Percentiles rank a stretch among this genome's conserved stretches.
Conservation (phyloP, 2,888 invertebrate species). For the Glaucopsyche alexis region DNA sequence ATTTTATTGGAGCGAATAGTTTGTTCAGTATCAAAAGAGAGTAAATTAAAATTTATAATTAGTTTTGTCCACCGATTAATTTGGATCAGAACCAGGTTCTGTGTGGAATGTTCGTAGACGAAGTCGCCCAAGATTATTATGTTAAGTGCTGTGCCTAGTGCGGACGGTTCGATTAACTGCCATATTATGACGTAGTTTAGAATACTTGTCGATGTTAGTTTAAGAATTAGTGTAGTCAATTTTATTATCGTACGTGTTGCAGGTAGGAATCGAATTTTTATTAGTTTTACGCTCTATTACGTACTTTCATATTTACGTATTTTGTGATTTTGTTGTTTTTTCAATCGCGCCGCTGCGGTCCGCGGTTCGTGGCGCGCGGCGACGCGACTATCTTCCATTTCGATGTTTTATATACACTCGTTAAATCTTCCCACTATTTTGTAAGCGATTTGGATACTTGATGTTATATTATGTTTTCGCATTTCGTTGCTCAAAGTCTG, state of each 20-base stretch:
- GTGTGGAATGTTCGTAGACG: slow-evolving; percentile 57
- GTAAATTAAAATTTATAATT: slow-evolving; percentile 41
- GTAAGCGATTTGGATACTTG: slow-evolving; percentile 56
- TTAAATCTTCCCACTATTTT: slow-evolving; percentile 67
- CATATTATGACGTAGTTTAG: slow-evolving; percentile 79
- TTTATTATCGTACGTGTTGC: slow-evolving; percentile 67
- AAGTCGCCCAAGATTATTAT: slow-evolving; percentile 54
- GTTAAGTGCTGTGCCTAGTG: slow-evolving; percentile 65
- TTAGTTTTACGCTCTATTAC: slow-evolving; percentile 58
- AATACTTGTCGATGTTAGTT: slow-evolving; percentile 67
- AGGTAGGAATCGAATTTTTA: slow-evolving; percentile 71
- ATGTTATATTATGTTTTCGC: slow-evolving; percentile 53
- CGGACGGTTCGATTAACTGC: slow-evolving; percentile 78
- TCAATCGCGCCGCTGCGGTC: slow-evolving; percentile 48
- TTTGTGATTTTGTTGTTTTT: slow-evolving; percentile 46
- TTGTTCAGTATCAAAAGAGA: slow-evolving; percentile 31
- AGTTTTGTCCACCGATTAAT: slow-evolving; percentile 72
- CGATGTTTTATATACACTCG: slow-evolving; percentile 60
- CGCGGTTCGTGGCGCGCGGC: slow-evolving; percentile 48
- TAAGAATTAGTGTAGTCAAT: slow-evolving; percentile 68
- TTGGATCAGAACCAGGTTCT: slow-evolving; percentile 71
- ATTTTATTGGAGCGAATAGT: slow-evolving; percentile 24
- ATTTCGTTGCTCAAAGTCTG: slow-evolving; percentile 73
- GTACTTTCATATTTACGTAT: slow-evolving; percentile 56
- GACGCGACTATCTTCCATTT: slow-evolving; percentile 50